Conservation (phyloP, 2,888 invertebrate species). For the Callyntrura sp. region DNA sequence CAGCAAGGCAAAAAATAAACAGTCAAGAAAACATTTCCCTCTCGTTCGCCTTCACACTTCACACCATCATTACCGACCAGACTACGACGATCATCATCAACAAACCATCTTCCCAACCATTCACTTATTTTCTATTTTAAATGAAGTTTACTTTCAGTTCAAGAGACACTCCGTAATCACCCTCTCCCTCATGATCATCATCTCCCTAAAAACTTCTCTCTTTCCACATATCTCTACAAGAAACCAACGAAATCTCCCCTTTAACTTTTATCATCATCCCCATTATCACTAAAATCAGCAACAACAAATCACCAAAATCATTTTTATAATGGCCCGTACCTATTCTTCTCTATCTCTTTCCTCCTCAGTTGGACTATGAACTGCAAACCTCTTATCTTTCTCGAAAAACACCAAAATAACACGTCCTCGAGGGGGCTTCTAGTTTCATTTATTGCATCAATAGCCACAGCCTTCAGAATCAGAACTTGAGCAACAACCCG, state of each 20-base stretch:
- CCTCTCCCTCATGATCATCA: constrained; percentile 1
- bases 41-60: constrained; percentile 41
- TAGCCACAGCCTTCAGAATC: background rate
- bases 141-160: background rate
- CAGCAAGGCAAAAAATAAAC: constrained; percentile 23
- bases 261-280: constrained; percentile 7
- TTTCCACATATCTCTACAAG: background rate
- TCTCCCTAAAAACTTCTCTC: too few species aligned
- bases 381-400: background rate
- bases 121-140: constrained; percentile 39
- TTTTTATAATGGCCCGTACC: background rate
- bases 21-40: constrained; percentile 27
- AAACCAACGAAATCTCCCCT: constrained; percentile 14
- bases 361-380: background rate
- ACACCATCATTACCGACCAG: background rate
- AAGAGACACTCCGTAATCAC: constrained; percentile 11
- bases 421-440: too few species aligned
- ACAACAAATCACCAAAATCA: constrained; percentile 3
- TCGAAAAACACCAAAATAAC: background rate
- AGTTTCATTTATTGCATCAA: too few species aligned
- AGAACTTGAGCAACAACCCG: background rate
- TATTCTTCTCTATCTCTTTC: background rate
- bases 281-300: background rate
- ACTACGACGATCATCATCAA: background rate
- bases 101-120: constrained; percentile 22